Base-by-base conservation (phyloP, 2,797 vertebrate genomes). In the Rhyacichthys aspro region DNA sequence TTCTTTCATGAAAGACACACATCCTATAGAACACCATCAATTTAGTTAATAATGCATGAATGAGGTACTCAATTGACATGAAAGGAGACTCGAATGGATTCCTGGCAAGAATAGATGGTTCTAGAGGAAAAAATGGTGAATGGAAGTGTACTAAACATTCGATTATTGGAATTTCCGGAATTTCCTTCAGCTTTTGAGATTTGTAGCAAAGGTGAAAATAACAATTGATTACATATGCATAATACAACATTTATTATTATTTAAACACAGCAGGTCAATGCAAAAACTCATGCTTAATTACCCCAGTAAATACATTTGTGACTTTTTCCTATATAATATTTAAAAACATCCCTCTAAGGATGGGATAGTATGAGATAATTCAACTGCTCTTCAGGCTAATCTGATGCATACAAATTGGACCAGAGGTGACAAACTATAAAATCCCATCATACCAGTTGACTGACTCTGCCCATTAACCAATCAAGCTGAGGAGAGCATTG, bases 21-120 rank as follows among this genome's bases (percentile, higher is more conserved):
- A 63, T 73, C 68, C 73, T 82, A 86, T 81, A 78, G 74, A 84
- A 78, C 43, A 58, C 55, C 81, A 83, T 87, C 83, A 85, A 53
- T 89, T 86, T 79, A 75, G 74, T 90, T 85, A 90, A 91, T 91
- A 90, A 91, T 89, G 86, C 86, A 91, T 91, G 86, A 87, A 88
- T 11, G 36, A 87, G 85, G 67, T 81, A 39, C 78, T 88, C 84
- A 55, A 82, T 78, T 79, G 86, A 88, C 83, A 87, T 86, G 87
- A 89, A 86, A 89, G 84, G 49, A 68, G 72, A 87, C 71, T 77
- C 70, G 28, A 67, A 86, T 74, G 67, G 83, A 86, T 88, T 89
- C 72, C 85, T 76, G 84, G 85, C 74, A 86, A 70, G 67, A 88
- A 81, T 17, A 73, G 80, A 89, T 56, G 64, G 50, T 72, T 84